A percentile compares a stretch with the other conserved stretches of the same genome.
Evolutionary conservation across 2,113 vertebrate species (phyloP).

Genomic region (Sardina pilchardus): DNA sequence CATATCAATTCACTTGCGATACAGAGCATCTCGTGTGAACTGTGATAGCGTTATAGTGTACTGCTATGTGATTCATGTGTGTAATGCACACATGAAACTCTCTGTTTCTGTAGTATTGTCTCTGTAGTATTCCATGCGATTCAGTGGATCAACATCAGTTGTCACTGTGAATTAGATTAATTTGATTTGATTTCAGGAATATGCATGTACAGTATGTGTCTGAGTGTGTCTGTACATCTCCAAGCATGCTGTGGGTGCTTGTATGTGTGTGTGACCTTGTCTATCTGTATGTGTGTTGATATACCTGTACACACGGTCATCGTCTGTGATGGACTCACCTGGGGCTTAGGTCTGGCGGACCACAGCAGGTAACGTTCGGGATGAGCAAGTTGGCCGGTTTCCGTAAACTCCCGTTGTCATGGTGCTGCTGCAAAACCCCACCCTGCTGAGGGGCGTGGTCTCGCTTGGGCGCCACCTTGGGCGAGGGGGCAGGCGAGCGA

Average conservation of each 20-base stretch:
- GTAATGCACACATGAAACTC: too few relatives aligned
- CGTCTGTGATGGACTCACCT: constrained; percentile 68
- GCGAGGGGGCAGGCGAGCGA: constrained; percentile 77
- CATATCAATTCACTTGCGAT: background rate
- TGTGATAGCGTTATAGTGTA: too few relatives aligned
- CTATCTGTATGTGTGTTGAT: background rate
- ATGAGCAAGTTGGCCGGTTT: constrained; percentile 85
- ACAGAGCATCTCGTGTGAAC: too few relatives aligned
- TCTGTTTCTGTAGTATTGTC: too few relatives aligned
- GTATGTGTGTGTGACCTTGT: background rate
- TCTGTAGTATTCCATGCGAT: too few relatives aligned
- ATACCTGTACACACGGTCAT: background rate
- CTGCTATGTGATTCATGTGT: too few relatives aligned
- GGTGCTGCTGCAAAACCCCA: constrained; percentile 4
- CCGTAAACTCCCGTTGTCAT: constrained; percentile 45
- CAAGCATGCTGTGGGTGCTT: background rate
- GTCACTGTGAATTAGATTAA: too few relatives aligned
- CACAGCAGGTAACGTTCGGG: constrained; percentile 75
- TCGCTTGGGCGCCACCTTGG: constrained; percentile 59
- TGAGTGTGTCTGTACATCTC: background rate
- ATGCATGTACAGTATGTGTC: too few relatives aligned
- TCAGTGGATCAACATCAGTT: too few relatives aligned
- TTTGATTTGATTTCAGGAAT: too few relatives aligned
- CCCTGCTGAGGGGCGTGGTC: constrained; percentile 43
- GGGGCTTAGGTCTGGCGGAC: constrained; percentile 86